These are phyloP conservation scores for Chloropsis hardwickii DNA, from an alignment of 2,113 vertebrate genomes.

Conservation along the genomic window DNA sequence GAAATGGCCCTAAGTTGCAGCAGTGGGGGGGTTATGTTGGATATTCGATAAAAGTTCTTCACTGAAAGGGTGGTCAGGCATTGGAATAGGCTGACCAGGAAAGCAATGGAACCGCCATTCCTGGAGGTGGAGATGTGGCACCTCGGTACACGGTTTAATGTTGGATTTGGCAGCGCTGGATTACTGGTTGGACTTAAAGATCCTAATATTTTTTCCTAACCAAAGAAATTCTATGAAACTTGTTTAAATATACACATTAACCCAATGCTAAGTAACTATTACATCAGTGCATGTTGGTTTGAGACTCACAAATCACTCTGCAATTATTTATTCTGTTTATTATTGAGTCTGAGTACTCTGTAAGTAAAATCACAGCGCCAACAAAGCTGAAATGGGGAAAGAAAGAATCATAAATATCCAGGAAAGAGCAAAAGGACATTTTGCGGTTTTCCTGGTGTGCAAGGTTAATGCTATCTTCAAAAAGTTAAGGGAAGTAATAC, in stretches of 20 bases:
- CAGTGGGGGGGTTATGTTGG: neutral
- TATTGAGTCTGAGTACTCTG: neutral
- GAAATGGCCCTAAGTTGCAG: neutral
- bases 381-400: neutral
- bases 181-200: rapidly evolving
- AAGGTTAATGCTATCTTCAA: neutral
- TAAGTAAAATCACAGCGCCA: neutral
- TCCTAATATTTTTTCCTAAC: neutral
- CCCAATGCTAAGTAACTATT: neutral
- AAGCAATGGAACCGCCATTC: neutral
- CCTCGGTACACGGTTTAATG: neutral
- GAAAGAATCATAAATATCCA: neutral
- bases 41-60: neutral
- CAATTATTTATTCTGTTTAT: neutral
- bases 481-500: constrained; percentile 53
- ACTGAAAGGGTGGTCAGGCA: neutral
- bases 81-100: neutral
- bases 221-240: neutral
- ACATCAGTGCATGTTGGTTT: neutral
- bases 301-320: neutral
- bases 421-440: neutral
- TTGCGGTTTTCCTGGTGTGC: neutral
- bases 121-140: rapidly evolving
- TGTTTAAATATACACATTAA: neutral
- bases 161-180: neutral